A percentile compares a stretch with the other conserved stretches of the same genome.
Conservation (phyloP, 2,113 vertebrate genomes). For the Salvelinus alpinus region DNA sequence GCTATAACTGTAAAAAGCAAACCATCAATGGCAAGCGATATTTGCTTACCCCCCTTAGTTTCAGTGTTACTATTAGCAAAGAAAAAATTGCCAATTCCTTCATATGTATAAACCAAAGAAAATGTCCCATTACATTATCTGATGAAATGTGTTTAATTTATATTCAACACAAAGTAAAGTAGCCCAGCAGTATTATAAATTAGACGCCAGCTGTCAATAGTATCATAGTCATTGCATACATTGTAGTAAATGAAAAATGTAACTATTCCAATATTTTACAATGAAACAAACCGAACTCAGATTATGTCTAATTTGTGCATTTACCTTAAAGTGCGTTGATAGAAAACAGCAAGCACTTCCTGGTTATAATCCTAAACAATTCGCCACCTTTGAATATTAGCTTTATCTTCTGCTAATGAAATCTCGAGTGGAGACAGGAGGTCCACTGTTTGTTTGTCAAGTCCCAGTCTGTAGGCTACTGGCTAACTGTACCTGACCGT, state of each 20-base stretch:
- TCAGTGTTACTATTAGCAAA: too few species aligned
- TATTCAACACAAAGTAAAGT: too few species aligned
- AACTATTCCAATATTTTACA: neutral
- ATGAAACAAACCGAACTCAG: neutral
- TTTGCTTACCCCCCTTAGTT: too few species aligned
- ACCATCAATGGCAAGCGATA: too few species aligned
- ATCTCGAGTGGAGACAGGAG: slow-evolving; percentile 18
- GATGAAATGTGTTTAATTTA: too few species aligned
- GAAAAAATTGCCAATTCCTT: too few species aligned
- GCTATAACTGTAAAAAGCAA: too few species aligned
- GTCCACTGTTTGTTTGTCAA: slow-evolving; percentile 40
- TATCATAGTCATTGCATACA: too few species aligned
- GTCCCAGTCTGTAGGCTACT: slow-evolving; percentile 51
- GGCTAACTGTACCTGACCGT: slow-evolving; percentile 53
- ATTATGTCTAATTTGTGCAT: neutral
- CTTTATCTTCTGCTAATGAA: slow-evolving; percentile 1
- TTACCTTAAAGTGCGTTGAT: neutral
- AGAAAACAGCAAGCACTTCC: neutral
- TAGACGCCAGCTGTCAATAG: too few species aligned
- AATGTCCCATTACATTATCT: too few species aligned
- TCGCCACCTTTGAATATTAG: neutral
- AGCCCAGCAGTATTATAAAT: too few species aligned
- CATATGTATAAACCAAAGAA: too few species aligned
- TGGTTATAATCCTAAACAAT: neutral
- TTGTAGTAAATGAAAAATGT: neutral